phyloP scores from a whole-genome alignment of 2,888 invertebrate species.

The Hyposoter didymator region DNA sequence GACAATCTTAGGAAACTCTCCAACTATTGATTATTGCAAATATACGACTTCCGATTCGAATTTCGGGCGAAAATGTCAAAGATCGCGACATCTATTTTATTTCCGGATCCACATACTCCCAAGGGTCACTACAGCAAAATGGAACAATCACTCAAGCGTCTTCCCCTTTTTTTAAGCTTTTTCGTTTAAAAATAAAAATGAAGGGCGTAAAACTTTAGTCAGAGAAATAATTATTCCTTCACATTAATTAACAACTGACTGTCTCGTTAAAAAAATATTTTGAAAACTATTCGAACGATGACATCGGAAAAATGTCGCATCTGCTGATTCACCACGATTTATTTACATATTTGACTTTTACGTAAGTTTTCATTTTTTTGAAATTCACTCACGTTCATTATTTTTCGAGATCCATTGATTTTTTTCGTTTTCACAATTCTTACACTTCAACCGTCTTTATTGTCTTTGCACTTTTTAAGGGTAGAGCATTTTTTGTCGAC shows the following conservation, averaged over 20 bases:
- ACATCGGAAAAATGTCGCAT: neutral
- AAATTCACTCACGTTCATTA: too few relatives aligned
- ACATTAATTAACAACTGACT: too few relatives aligned
- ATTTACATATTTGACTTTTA: too few relatives aligned
- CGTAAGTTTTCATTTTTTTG: too few relatives aligned
- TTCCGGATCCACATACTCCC: slow-evolving; percentile 12
- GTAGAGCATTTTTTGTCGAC: too few relatives aligned
- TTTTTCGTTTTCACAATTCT: too few relatives aligned
- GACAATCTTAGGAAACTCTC: neutral
- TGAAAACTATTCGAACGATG: neutral
- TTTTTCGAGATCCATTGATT: too few relatives aligned
- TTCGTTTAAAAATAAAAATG: neutral
- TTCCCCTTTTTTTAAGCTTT: neutral
- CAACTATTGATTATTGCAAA: neutral
- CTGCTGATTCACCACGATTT: too few relatives aligned
- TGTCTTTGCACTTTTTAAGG: too few relatives aligned
- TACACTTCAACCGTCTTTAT: too few relatives aligned
- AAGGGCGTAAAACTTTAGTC: neutral
- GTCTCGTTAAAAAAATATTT: neutral
- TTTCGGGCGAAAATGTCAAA: slow-evolving; percentile 1
- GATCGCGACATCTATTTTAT: slow-evolving; percentile 4
- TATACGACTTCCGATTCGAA: neutral
- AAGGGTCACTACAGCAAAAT: neutral
- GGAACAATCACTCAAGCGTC: neutral
- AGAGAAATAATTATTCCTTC: too few relatives aligned